Evolutionary conservation across 2,113 vertebrate genomes (phyloP).

Genomic region (Aegithalos caudatus): DNA sequence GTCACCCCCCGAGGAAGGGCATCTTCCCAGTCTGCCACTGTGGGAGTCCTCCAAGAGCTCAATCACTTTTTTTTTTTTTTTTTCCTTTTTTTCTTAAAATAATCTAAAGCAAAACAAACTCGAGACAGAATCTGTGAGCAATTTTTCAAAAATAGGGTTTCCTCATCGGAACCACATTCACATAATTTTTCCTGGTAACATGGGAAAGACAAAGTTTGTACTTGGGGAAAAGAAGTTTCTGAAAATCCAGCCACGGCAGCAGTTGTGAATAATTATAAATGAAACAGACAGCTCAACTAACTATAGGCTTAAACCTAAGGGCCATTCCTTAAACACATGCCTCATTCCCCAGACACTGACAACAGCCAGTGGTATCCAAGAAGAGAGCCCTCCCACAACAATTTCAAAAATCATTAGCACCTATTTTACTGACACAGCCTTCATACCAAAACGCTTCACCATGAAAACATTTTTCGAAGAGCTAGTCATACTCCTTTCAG

Average conservation of each 20-base stretch:
- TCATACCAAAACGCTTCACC: not conserved
- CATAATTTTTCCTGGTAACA: rapidly evolving
- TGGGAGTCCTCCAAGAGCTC: not conserved
- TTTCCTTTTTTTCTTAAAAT: not conserved
- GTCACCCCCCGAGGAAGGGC: not conserved
- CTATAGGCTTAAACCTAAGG: not conserved
- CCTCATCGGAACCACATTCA: not conserved
- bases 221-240: not conserved
- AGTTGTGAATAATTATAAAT: not conserved
- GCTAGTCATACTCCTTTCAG: not conserved
- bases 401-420: not conserved
- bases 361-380: not conserved
- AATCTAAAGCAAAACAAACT: not conserved
- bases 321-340: not conserved
- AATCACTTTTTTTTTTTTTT: no score
- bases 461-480: not conserved
- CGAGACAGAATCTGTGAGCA: not conserved
- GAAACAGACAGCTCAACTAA: not conserved
- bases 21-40: not conserved
- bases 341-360: not conserved
- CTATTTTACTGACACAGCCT: not conserved
- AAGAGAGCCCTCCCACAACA: not conserved
- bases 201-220: not conserved
- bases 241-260: not conserved
- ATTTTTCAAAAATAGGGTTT: not conserved